Percentiles rank a stretch among this genome's conserved stretches.
Conservation (phyloP, 2,797 vertebrate species). For the Helarctos malayanus region DNA sequence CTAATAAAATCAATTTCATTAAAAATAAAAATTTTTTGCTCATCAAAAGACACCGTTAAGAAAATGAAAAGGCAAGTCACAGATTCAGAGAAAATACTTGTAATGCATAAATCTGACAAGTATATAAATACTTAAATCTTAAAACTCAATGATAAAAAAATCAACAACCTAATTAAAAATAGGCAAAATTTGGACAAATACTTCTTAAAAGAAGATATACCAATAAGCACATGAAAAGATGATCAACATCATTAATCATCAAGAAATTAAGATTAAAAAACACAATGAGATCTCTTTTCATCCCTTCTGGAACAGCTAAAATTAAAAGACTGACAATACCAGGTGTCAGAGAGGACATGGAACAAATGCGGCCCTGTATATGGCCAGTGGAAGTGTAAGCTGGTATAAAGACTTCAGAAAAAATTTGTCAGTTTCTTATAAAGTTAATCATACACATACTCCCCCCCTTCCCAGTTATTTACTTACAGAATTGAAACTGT, state of each 20-base stretch:
- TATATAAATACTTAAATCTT: background rate
- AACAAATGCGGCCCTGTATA: background rate
- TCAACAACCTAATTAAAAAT: constrained; percentile 13
- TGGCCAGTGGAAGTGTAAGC: background rate
- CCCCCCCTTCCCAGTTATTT: background rate
- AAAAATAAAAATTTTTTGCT: constrained; percentile 7
- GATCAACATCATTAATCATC: background rate
- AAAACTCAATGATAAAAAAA: constrained; percentile 7
- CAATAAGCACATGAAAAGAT: background rate
- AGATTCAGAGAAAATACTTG: background rate
- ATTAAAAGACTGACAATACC: background rate
- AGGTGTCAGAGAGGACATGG: background rate
- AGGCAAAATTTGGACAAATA: background rate
- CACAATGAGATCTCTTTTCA: background rate
- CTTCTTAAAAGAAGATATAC: background rate
- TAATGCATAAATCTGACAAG: background rate
- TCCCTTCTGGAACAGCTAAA: background rate
- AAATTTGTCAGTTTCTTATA: background rate
- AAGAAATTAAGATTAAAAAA: constrained; percentile 28
- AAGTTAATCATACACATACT: background rate
- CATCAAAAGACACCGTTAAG: background rate
- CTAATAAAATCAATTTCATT: background rate
- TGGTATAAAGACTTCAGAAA: background rate
- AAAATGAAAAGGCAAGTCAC: constrained; percentile 38
- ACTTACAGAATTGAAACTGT: constrained; percentile 31